Percentiles rank a stretch among this genome's conserved stretches.
Conservation (phyloP, 2,797 vertebrate genomes). For the Galaxias olidus region DNA sequence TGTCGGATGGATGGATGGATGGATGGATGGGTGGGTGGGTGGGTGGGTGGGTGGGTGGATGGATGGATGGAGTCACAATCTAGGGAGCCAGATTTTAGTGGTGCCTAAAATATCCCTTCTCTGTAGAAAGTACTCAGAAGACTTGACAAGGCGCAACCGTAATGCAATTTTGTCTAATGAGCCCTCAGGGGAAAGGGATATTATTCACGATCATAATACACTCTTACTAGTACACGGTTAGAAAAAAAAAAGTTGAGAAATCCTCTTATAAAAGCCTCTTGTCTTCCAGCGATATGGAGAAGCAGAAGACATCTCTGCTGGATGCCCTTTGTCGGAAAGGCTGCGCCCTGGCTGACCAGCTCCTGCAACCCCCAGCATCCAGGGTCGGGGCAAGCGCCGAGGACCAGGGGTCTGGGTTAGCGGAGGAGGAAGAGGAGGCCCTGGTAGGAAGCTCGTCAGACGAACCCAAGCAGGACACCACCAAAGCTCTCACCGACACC, state of each 20-base stretch:
- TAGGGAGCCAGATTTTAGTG: too few species aligned
- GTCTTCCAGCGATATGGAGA: slow-evolving; percentile 93
- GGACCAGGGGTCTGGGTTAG: not conserved
- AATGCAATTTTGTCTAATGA: too few species aligned
- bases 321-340: slow-evolving; percentile 95
- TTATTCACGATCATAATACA: too few species aligned
- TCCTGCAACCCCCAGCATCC: slow-evolving; percentile 76
- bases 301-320: slow-evolving; percentile 91
- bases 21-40: too few species aligned
- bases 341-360: slow-evolving; percentile 87
- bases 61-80: too few species aligned
- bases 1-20: too few species aligned
- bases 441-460: slow-evolving; percentile 78
- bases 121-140: too few species aligned
- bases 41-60: too few species aligned
- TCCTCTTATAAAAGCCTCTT: not conserved
- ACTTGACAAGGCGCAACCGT: too few species aligned
- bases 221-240: too few species aligned
- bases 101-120: too few species aligned
- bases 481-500: slow-evolving; percentile 80
- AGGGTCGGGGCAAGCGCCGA: slow-evolving; percentile 80
- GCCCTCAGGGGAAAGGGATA: too few species aligned
- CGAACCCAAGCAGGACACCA: slow-evolving; percentile 74
- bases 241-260: not conserved
- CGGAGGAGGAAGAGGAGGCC: slow-evolving; percentile 40